phyloP scores from a whole-genome alignment of 2,888 invertebrate species.

The Epinotia brunnichana region DNA sequence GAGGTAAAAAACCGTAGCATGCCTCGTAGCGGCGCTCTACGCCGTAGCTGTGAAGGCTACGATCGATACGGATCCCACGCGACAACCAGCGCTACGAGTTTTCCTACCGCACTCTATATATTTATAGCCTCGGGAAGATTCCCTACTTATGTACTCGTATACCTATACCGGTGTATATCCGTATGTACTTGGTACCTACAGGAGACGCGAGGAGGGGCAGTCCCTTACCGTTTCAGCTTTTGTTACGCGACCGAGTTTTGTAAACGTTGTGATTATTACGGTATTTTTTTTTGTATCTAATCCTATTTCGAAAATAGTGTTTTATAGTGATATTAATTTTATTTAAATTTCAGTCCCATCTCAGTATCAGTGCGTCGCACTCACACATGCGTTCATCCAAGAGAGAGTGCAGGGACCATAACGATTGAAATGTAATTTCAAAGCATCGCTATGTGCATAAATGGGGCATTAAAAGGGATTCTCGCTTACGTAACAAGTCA shows the following conservation, averaged over 20 bases:
- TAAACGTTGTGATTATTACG: conserved; percentile 4
- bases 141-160: conserved; percentile 32
- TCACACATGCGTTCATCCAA: no score
- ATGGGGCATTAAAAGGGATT: no score
- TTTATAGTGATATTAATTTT: background rate
- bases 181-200: conserved; percentile 25
- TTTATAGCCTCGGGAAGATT: conserved; percentile 49
- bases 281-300: background rate
- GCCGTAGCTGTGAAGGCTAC: conserved; percentile 56
- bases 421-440: no score
- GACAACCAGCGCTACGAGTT: conserved; percentile 74
- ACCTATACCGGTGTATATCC: conserved; percentile 12
- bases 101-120: conserved; percentile 59
- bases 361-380: no score
- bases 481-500: no score
- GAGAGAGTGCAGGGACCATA: no score
- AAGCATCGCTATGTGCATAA: no score
- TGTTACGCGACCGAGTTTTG: conserved; percentile 31
- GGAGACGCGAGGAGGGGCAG: conserved; percentile 32
- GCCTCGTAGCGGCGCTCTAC: conserved; percentile 65
- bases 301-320: no score
- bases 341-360: background rate
- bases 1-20: conserved; percentile 62
- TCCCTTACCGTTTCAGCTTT: conserved; percentile 25
- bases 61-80: conserved; percentile 77